Base-by-base conservation (phyloP, 2,797 vertebrate genomes). In the Dryobates pubescens region DNA sequence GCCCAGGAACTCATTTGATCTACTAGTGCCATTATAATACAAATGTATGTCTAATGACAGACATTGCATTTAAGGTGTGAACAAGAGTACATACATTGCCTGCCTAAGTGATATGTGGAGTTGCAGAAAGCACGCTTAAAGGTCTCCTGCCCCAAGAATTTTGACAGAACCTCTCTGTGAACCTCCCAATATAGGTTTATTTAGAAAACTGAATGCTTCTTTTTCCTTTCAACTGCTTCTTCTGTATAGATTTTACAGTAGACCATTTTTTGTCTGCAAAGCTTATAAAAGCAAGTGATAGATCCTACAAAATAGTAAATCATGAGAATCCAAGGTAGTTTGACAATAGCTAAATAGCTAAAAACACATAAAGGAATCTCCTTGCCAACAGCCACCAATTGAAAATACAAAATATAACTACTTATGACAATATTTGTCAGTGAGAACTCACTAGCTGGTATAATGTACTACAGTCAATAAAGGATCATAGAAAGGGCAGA, bases 41-140 rank as follows among this genome's bases (percentile, higher is more conserved):
- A 94, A 88, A 89, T 62, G 17, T 84, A 56, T n/a, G 61, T 85
- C 81, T 84, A 81, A 88, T 70, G 70, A 19, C 64, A 92, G 51
- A 54, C 30, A 32, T 30, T 58, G 56, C 43, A 70, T 61, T 84
- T 77, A 74, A 88, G 59, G 47, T 73, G 29, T 57, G 41, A 86
- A 51, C 59, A 74, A 82, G 69, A 92, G 90, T 65, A 45, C 47
- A 63, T 22, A 57, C 8, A 24, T 18, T 86, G 54, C 17, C 62
- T 71, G 59, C 29, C 59, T n/a, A 69, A 65, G 59, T 71, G 41
- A 70, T 41, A n/a, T 24, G 23, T 43, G 17, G 34, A 56, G 19
- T 18, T 76, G 57, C 54, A 88, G 24, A 59, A 69, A 61, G 34
- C n/a, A 84, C 22, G 32, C 29, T 47, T n/a, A 82, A 51, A 81